Percentiles rank a stretch among this genome's conserved stretches.
Evolutionary conservation across 1,140 invertebrate species (phyloP).

Genomic region (Ceratina australensis): DNA sequence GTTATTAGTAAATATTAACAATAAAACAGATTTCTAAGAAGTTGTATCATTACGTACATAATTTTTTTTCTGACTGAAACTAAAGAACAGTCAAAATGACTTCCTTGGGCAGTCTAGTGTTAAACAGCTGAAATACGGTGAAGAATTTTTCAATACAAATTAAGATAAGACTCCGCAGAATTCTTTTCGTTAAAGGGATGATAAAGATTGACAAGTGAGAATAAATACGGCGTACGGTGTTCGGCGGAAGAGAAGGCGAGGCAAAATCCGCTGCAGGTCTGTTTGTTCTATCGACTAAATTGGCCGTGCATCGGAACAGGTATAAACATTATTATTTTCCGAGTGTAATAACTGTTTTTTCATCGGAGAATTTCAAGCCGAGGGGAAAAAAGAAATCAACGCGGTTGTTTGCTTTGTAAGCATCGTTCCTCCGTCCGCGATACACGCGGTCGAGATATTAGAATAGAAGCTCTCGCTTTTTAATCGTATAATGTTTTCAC

Average conservation of each 20-base stretch:
- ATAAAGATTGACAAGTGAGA: background rate
- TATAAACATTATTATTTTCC: constrained; percentile 65
- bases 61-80: too few relatives aligned
- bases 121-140: too few relatives aligned
- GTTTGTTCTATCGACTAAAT: constrained; percentile 65
- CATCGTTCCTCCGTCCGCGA: constrained; percentile 40
- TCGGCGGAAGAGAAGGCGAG: constrained; percentile 33
- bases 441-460: constrained; percentile 34
- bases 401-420: constrained; percentile 59
- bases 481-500: background rate
- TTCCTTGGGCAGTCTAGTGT: too few relatives aligned
- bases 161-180: too few relatives aligned
- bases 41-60: too few relatives aligned
- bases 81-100: too few relatives aligned
- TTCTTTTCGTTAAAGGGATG: too few relatives aligned
- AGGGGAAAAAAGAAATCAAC: constrained; percentile 43
- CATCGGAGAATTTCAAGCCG: constrained; percentile 33
- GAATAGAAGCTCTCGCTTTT: constrained; percentile 29
- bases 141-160: too few relatives aligned
- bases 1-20: too few relatives aligned
- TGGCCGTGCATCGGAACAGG: constrained; percentile 60
- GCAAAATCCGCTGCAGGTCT: constrained; percentile 59
- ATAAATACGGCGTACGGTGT: background rate
- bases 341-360: constrained; percentile 61
- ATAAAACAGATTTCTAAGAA: too few relatives aligned